These are phyloP conservation scores for Xestia ashworthii DNA, from an alignment of 2,888 invertebrate species.

Conservation along the genomic window DNA sequence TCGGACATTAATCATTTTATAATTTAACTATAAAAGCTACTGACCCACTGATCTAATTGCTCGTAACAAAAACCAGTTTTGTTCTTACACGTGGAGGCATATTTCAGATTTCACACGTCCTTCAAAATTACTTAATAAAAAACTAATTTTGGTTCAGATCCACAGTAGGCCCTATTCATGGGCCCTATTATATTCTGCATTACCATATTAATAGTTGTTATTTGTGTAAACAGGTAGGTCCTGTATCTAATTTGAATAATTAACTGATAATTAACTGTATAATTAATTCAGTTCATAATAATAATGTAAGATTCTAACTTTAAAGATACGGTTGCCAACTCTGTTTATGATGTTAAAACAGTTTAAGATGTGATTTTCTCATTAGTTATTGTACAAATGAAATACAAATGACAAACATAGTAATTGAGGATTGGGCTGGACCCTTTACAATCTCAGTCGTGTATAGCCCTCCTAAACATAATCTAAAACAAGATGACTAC, in stretches of 20 bases:
- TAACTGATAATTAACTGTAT: neutral
- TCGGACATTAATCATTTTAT: neutral
- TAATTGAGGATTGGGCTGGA: too few species aligned
- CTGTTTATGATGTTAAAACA: neutral
- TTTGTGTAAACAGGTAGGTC: constrained; percentile 3
- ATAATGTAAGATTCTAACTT: neutral
- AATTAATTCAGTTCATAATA: neutral
- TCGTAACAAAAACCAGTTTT: constrained; percentile 26
- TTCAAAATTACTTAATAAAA: constrained; percentile 12
- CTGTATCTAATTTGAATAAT: constrained; percentile 4
- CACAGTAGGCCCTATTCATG: neutral
- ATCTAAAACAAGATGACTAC: too few species aligned
- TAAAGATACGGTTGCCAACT: neutral
- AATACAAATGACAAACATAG: too few species aligned
- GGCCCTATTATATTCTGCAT: constrained; percentile 15
- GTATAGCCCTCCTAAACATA: too few species aligned
- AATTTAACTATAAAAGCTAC: neutral
- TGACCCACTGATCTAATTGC: constrained; percentile 27
- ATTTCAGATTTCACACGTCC: constrained; percentile 23
- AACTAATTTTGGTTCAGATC: neutral
- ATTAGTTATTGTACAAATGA: too few species aligned
- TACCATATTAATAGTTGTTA: constrained; percentile 11
- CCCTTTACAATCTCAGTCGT: too few species aligned
- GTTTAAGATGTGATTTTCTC: neutral
- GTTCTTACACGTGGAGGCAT: neutral